Evolutionary conservation across 1,140 invertebrate genomes (phyloP).

Genomic region (Lamellibrachia luymesi): DNA sequence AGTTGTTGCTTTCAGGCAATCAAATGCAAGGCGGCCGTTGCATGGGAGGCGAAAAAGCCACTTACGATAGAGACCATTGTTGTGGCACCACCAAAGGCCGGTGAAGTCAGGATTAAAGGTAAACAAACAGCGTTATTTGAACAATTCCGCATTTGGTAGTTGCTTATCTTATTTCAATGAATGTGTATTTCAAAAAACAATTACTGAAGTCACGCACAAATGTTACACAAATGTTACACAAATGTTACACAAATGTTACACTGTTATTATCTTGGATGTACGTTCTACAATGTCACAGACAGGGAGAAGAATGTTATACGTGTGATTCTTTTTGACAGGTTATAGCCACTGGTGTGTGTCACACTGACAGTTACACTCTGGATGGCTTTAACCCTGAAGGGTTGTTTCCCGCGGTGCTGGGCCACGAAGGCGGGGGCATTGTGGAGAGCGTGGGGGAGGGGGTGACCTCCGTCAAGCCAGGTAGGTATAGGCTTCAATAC

Average conservation of each 20-base stretch:
- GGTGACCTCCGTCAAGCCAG: conserved; percentile 80
- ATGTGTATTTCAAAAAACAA: conserved; percentile 6
- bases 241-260: conserved; percentile 10
- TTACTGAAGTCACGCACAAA: neutral
- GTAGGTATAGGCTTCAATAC: conserved; percentile 51
- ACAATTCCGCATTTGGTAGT: neutral
- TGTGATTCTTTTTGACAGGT: conserved; percentile 66
- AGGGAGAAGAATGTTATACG: no score
- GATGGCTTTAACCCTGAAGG: conserved; percentile 92
- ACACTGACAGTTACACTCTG: conserved; percentile 94
- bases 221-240: no score
- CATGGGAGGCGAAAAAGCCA: conserved; percentile 65
- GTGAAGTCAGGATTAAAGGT: conserved; percentile 67
- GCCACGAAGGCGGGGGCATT: conserved; percentile 77
- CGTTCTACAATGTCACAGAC: no score
- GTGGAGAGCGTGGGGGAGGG: conserved; percentile 94
- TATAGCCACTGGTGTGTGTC: conserved; percentile 87
- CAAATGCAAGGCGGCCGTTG: conserved; percentile 54
- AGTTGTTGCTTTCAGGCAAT: conserved; percentile 40
- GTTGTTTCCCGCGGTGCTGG: conserved; percentile 83
- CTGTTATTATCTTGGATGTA: neutral
- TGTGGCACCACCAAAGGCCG: conserved; percentile 88
- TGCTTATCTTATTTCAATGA: neutral
- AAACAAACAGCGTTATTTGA: conserved; percentile 14
- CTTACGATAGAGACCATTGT: conserved; percentile 86